These are phyloP conservation scores for Helicorthomorpha holstii DNA, from an alignment of 1,140 invertebrate genomes.

Conservation along the genomic window DNA sequence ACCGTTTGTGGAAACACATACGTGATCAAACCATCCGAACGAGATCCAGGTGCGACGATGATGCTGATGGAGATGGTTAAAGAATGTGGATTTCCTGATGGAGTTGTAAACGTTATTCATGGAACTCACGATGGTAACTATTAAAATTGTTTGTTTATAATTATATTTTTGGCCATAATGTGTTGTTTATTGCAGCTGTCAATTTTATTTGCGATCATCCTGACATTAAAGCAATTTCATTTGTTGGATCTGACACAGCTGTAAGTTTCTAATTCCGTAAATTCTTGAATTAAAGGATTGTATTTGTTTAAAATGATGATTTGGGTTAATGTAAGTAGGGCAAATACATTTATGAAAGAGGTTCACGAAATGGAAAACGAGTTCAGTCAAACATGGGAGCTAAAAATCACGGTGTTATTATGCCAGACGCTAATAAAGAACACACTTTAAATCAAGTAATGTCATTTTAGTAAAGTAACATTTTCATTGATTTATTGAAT, in stretches of 20 bases:
- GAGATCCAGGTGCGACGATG: constrained; percentile 92
- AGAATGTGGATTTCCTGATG: constrained; percentile 83
- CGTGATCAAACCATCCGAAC: constrained; percentile 76
- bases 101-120: constrained; percentile 90
- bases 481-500: constrained; percentile 3
- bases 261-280: constrained; percentile 31
- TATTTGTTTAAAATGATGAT: background rate
- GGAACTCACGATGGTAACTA: constrained; percentile 56
- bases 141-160: background rate
- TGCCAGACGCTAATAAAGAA: constrained; percentile 96
- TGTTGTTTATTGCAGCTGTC: constrained; percentile 38
- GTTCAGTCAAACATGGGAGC: constrained; percentile 98
- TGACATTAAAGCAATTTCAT: constrained; percentile 92
- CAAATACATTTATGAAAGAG: constrained; percentile 87
- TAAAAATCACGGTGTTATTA: constrained; percentile 94
- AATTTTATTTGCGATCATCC: constrained; percentile 95
- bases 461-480: constrained; percentile 3
- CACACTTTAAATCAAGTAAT: constrained; percentile 66
- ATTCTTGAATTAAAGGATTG: constrained; percentile 4
- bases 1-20: constrained; percentile 71
- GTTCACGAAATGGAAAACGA: constrained; percentile 75
- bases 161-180: background rate
- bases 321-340: constrained; percentile 38
- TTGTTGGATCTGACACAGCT: constrained; percentile 91
- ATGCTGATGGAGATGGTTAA: constrained; percentile 73